Evolutionary conservation across 2,888 invertebrate species (phyloP).

Genomic region (Camponotus fellah): DNA sequence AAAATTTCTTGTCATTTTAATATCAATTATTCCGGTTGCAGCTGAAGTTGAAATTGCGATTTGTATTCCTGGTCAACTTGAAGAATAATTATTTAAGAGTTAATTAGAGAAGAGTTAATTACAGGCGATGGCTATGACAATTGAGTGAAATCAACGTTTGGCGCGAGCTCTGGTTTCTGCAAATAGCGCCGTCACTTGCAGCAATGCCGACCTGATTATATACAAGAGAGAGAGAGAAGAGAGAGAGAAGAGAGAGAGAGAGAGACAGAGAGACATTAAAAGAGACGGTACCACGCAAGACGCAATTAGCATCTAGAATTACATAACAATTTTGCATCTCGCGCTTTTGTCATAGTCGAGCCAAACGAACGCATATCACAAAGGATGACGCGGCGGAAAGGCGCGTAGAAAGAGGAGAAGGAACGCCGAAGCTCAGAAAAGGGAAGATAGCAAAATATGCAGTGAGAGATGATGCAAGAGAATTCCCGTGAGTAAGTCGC

Average conservation of each 20-base stretch:
- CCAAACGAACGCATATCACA: conserved; percentile 48
- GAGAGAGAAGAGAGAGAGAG: background rate
- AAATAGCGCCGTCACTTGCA: conserved; percentile 51
- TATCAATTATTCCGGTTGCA: conserved; percentile 1
- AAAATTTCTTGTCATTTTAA: background rate
- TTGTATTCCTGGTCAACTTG: background rate
- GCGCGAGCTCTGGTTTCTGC: conserved; percentile 16
- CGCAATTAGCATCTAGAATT: conserved; percentile 53
- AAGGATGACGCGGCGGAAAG: conserved; percentile 28
- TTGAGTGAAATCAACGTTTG: conserved; percentile 35
- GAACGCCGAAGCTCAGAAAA: conserved; percentile 1
- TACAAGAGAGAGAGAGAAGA: conserved; percentile 24
- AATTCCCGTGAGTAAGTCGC: conserved; percentile 35
- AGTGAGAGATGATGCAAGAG: conserved; percentile 35
- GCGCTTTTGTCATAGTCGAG: conserved; percentile 48
- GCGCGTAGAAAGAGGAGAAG: conserved; percentile 41
- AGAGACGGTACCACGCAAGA: conserved; percentile 40
- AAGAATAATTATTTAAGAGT: conserved; percentile 35
- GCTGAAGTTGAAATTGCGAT: background rate
- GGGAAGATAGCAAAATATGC: conserved; percentile 40
- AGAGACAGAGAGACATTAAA: conserved; percentile 24
- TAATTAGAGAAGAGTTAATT: conserved; percentile 51
- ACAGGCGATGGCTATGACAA: conserved; percentile 23
- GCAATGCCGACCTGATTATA: conserved; percentile 38
- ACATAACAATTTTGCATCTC: conserved; percentile 50